Percentiles rank a stretch among this genome's conserved stretches.
phyloP scores from a whole-genome alignment of 1,140 invertebrate genomes.

The Hydropsyche tenuis region DNA sequence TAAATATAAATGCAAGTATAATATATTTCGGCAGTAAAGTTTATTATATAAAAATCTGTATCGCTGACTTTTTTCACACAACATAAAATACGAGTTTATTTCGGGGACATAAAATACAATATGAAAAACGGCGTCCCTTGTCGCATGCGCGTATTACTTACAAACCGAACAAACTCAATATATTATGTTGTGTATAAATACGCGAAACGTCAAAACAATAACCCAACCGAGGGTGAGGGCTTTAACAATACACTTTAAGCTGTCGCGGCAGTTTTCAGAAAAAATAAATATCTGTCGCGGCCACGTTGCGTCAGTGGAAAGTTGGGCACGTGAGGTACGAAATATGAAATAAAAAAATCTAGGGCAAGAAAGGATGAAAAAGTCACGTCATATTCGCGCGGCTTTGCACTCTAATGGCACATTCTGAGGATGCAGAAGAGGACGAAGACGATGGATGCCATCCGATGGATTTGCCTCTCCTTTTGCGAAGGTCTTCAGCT shows the following conservation, averaged over 20 bases:
- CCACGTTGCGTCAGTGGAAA: constrained; percentile 38
- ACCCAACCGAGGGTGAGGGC: constrained; percentile 7
- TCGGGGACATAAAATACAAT: neutral
- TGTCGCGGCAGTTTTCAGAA: constrained; percentile 29
- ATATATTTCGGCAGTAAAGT: too few relatives aligned
- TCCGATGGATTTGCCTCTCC: constrained; percentile 48
- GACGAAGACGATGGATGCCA: constrained; percentile 35
- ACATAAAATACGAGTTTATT: too few relatives aligned
- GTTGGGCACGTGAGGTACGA: constrained; percentile 16
- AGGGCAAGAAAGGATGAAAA: constrained; percentile 6
- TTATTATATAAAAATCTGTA: too few relatives aligned
- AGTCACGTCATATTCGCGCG: constrained; percentile 45
- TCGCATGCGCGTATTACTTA: neutral
- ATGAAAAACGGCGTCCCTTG: neutral
- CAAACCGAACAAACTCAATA: neutral
- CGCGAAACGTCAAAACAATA: constrained; percentile 31
- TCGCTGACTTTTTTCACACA: too few relatives aligned
- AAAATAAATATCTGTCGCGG: constrained; percentile 45
- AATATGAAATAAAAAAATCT: constrained; percentile 20
- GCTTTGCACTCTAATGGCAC: constrained; percentile 47
- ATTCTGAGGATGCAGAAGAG: constrained; percentile 38
- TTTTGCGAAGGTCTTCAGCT: constrained; percentile 34
- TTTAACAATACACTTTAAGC: constrained; percentile 35
- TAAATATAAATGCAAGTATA: too few relatives aligned
- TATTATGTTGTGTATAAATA: neutral